Conservation (phyloP, 2,888 invertebrate species). For the Petrolisthes manimaculis region DNA sequence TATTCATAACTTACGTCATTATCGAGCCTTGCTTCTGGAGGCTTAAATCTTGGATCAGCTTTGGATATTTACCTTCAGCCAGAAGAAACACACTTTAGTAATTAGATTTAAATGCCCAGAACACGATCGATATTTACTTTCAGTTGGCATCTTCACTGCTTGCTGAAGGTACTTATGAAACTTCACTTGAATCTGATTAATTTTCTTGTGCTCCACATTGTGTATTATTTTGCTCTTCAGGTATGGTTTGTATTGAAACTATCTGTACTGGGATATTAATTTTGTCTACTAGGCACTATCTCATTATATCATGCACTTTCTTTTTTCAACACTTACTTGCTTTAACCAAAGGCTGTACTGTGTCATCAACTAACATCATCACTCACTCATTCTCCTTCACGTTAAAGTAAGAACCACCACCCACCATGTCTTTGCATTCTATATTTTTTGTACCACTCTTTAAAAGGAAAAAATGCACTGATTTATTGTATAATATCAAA, state of each 20-base stretch:
- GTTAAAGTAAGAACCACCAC: conserved; percentile 39
- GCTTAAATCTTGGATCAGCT: too few species aligned
- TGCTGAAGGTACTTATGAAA: too few species aligned
- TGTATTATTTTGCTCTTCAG: too few species aligned
- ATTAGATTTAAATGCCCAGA: too few species aligned
- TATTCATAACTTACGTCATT: too few species aligned
- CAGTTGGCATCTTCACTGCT: too few species aligned
- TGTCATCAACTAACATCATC: conserved; percentile 47
- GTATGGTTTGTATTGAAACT: neutral
- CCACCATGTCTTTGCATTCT: conserved; percentile 42
- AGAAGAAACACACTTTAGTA: too few species aligned
- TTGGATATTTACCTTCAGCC: too few species aligned
- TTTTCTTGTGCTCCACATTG: too few species aligned
- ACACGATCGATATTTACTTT: too few species aligned
- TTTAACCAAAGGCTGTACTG: conserved; percentile 25
- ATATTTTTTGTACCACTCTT: conserved; percentile 61
- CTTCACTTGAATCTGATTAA: too few species aligned
- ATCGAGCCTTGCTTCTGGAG: too few species aligned
- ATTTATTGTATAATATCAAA: conserved; percentile 60
- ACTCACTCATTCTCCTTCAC: conserved; percentile 46
- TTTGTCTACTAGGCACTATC: neutral
- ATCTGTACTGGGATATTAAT: neutral
- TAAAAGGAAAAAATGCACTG: conserved; percentile 44
- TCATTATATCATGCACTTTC: neutral
- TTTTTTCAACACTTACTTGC: conserved; percentile 28